Percentiles rank a stretch among this genome's conserved stretches.
Conservation (phyloP, 2,888 invertebrate genomes). For the Clepsis dumicolana region DNA sequence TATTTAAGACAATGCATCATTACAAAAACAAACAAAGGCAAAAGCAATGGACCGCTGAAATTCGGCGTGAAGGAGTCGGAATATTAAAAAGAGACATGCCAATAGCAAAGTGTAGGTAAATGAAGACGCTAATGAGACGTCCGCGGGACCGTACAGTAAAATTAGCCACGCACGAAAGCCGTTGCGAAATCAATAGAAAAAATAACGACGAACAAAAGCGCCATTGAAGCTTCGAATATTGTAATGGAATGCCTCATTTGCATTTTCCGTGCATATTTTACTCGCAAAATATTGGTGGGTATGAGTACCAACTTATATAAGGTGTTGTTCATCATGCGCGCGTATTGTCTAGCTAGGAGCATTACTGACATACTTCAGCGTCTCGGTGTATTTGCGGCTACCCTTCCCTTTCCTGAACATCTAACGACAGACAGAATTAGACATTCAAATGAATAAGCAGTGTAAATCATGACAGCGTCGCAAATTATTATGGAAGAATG, state of each 20-base stretch:
- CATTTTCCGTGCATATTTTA: slow-evolving; percentile 24
- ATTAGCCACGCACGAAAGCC: slow-evolving; percentile 61
- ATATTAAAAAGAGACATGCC: slow-evolving; percentile 68
- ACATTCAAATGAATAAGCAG: slow-evolving; percentile 67
- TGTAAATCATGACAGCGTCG: slow-evolving; percentile 53
- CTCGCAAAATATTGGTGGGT: slow-evolving; percentile 17
- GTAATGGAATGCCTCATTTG: slow-evolving; percentile 26
- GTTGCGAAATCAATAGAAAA: slow-evolving; percentile 55
- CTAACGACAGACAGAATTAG: slow-evolving; percentile 60
- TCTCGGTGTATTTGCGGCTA: slow-evolving; percentile 68
- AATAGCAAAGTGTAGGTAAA: slow-evolving; percentile 70
- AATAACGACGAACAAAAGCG: slow-evolving; percentile 36
- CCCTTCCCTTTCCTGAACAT: slow-evolving; percentile 60
- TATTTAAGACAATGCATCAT: slow-evolving; percentile 51
- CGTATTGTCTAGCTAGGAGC: slow-evolving; percentile 54
- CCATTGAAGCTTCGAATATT: slow-evolving; percentile 32
- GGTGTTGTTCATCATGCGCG: slow-evolving; percentile 45
- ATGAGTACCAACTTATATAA: neutral
- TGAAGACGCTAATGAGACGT: slow-evolving; percentile 75
- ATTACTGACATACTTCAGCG: slow-evolving; percentile 70
- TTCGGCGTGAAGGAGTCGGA: slow-evolving; percentile 52
- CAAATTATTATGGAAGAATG: slow-evolving; percentile 32
- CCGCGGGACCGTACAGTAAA: slow-evolving; percentile 63
- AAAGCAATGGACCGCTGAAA: slow-evolving; percentile 47
- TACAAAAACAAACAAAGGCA: slow-evolving; percentile 50